A percentile compares a stretch with the other conserved stretches of the same genome.
phyloP scores from a whole-genome alignment of 2,113 vertebrate genomes.

The Aplodontia rufa region DNA sequence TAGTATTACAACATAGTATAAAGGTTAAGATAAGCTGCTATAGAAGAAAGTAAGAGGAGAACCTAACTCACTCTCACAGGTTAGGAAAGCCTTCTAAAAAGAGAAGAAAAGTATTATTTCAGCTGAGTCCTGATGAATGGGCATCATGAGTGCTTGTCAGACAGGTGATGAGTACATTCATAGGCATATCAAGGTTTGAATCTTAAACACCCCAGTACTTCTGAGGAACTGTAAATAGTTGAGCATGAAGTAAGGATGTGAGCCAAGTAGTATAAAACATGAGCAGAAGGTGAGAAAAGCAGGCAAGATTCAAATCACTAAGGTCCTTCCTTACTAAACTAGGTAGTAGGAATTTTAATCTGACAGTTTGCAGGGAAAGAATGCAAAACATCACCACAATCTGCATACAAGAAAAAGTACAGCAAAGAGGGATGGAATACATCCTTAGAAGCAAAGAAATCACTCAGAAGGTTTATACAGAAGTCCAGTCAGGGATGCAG shows the following conservation, averaged over 20 bases:
- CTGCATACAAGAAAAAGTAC: not conserved
- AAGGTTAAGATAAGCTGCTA: not conserved
- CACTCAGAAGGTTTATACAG: not conserved
- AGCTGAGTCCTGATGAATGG: not conserved
- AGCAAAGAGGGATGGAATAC: no score
- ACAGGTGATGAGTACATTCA: not conserved
- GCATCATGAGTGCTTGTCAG: not conserved
- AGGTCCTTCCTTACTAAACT: not conserved
- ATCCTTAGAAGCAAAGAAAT: not conserved
- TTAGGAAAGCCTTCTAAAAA: not conserved
- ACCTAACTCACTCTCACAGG: not conserved
- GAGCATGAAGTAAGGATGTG: not conserved
- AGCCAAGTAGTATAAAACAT: not conserved
- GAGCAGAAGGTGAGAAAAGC: slow-evolving; percentile 14
- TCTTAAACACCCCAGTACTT: not conserved
- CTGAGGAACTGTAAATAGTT: slow-evolving; percentile 9
- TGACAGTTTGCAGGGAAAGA: not conserved
- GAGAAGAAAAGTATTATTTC: not conserved
- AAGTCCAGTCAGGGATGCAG: no score
- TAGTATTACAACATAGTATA: not conserved
- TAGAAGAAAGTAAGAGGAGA: not conserved
- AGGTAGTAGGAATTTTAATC: not conserved
- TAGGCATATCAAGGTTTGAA: not conserved
- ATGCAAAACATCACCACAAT: not conserved
- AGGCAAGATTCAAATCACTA: slow-evolving; percentile 4